phyloP scores from a whole-genome alignment of 2,797 vertebrate species.

The Arnoldichthys spilopterus region DNA sequence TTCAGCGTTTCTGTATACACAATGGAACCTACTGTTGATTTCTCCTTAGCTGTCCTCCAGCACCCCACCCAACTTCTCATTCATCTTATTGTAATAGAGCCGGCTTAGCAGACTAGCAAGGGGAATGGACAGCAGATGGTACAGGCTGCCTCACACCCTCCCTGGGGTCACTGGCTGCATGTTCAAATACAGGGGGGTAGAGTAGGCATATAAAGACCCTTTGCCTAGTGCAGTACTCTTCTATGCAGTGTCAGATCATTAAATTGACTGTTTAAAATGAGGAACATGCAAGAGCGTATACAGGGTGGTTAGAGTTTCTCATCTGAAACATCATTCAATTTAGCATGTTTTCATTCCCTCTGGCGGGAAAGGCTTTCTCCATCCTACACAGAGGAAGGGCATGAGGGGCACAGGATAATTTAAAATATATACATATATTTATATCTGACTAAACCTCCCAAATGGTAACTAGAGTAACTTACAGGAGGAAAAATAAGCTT shows the following conservation, averaged over 20 bases:
- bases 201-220: constrained; percentile 22
- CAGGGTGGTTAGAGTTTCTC: neutral
- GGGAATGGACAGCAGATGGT: constrained; percentile 60
- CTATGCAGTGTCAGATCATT: constrained; percentile 25
- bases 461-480: no score
- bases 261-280: constrained; percentile 28
- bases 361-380: no score
- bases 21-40: constrained; percentile 18
- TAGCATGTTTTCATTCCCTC: no score
- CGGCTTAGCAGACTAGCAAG: constrained; percentile 39
- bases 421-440: no score
- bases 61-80: constrained; percentile 45
- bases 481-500: no score
- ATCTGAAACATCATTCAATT: neutral
- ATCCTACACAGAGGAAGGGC: no score
- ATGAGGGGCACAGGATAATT: no score
- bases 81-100: constrained; percentile 40
- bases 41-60: constrained; percentile 23
- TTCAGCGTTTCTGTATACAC: neutral
- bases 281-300: neutral
- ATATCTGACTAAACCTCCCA: no score
- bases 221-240: constrained; percentile 22
- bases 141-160: constrained; percentile 43
- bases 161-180: constrained; percentile 50
- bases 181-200: constrained; percentile 54